These are phyloP conservation scores for Pangasianodon hypophthalmus DNA, from an alignment of 2,113 vertebrate species.

Conservation along the genomic window DNA sequence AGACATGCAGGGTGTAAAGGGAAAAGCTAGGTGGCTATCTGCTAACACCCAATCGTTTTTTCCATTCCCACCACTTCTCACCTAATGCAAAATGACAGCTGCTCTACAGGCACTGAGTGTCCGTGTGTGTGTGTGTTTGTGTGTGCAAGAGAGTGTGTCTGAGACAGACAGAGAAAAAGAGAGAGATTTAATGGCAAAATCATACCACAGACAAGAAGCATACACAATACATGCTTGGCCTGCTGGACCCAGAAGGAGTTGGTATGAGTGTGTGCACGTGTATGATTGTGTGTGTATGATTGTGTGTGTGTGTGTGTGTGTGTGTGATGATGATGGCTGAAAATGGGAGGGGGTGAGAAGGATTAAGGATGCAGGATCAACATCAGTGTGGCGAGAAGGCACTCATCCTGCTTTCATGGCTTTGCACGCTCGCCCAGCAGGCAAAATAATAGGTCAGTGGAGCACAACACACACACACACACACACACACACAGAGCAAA, in stretches of 20 bases:
- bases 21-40: constrained; percentile 41
- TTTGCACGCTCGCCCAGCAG: constrained; percentile 57
- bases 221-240: not conserved
- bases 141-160: constrained; percentile 46
- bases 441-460: constrained; percentile 80
- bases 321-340: constrained; percentile 50
- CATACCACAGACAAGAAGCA: not conserved
- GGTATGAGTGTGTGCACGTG: constrained; percentile 36
- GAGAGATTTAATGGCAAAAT: not conserved
- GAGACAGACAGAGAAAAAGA: not conserved
- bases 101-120: constrained; percentile 50
- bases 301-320: constrained; percentile 41
- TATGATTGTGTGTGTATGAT: constrained; percentile 47
- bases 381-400: constrained; percentile 67
- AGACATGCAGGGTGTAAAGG: constrained; percentile 20
- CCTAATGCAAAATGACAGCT: constrained; percentile 66
- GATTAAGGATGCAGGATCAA: constrained; percentile 72
- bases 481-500: constrained; percentile 32
- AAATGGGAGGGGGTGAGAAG: constrained; percentile 49
- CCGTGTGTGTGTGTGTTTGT: constrained; percentile 15
- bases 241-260: not conserved
- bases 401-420: constrained; percentile 66
- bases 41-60: constrained; percentile 55
- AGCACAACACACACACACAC: constrained; percentile 66
- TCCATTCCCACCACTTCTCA: constrained; percentile 56